A percentile compares a stretch with the other conserved stretches of the same genome.
These are phyloP conservation scores for Pteruthius melanotis DNA, from an alignment of 2,113 vertebrate genomes.

Conservation along the genomic window DNA sequence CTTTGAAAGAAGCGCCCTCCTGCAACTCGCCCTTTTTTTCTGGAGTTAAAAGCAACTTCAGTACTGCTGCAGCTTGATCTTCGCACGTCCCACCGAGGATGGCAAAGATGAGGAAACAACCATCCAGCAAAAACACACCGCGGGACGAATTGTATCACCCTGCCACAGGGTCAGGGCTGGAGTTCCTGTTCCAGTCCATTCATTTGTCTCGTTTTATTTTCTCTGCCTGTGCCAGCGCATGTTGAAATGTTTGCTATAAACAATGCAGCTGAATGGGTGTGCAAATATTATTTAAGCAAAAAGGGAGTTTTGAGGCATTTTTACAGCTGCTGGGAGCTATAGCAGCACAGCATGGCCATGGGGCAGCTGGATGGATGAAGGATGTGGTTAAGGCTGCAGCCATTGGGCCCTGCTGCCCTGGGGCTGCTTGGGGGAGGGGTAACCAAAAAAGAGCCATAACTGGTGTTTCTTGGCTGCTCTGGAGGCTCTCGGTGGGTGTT, in stretches of 20 bases:
- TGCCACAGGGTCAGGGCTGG: neutral
- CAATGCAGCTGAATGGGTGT: neutral
- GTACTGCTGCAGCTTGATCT: neutral
- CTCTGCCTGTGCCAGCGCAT: neutral
- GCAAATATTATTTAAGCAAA: neutral
- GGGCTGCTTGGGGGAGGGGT: neutral
- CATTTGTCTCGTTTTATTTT: neutral
- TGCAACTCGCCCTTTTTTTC: neutral
- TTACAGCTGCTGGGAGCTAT: neutral
- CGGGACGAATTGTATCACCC: neutral
- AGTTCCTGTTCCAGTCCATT: conserved; percentile 5
- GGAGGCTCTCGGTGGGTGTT: neutral
- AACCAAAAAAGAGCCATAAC: neutral
- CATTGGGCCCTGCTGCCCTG: rapidly evolving
- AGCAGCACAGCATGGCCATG: rapidly evolving
- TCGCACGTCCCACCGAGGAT: neutral
- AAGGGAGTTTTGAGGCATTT: neutral
- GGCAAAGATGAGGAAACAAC: neutral
- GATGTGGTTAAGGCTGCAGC: neutral
- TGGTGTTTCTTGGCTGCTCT: neutral
- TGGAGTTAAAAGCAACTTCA: neutral
- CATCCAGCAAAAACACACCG: neutral
- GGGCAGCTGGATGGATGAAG: neutral
- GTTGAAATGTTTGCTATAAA: neutral
- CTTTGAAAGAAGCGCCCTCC: neutral